A percentile compares a stretch with the other conserved stretches of the same genome.
These are phyloP conservation scores for Perizoma flavofasciatum DNA, from an alignment of 2,888 invertebrate species.

Conservation along the genomic window DNA sequence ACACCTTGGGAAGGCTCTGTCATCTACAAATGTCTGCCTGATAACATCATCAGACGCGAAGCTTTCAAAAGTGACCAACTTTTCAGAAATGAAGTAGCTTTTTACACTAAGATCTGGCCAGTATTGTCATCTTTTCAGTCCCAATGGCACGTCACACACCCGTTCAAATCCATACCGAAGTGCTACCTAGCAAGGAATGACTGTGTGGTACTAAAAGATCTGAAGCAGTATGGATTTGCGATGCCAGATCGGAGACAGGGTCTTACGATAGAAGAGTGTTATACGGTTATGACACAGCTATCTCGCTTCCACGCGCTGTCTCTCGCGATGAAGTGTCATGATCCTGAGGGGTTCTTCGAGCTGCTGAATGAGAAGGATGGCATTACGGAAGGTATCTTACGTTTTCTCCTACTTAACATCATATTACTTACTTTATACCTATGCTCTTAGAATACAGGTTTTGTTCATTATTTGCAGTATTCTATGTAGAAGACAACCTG, in stretches of 20 bases:
- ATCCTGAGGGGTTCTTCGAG: constrained; percentile 82
- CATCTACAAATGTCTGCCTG: constrained; percentile 89
- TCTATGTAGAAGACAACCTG: constrained; percentile 86
- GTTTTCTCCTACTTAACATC: too few relatives aligned
- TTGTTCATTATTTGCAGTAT: constrained; percentile 58
- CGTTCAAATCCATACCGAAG: constrained; percentile 83
- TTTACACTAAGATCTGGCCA: constrained; percentile 89
- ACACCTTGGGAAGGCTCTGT: constrained; percentile 86
- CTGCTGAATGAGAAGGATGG: constrained; percentile 74
- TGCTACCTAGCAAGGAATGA: constrained; percentile 85
- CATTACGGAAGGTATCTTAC: constrained; percentile 69
- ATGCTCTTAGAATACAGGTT: too few relatives aligned
- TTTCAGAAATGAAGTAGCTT: constrained; percentile 89
- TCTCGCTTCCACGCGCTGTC: constrained; percentile 87
- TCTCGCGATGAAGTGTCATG: constrained; percentile 84
- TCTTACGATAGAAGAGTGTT: constrained; percentile 84
- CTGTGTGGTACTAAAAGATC: constrained; percentile 84
- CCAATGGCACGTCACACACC: constrained; percentile 65
- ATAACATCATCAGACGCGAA: constrained; percentile 85
- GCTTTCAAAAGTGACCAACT: constrained; percentile 88
- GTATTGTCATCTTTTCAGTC: constrained; percentile 84
- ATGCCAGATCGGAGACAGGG: constrained; percentile 87
- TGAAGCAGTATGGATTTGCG: constrained; percentile 83
- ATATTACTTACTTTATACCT: too few relatives aligned
- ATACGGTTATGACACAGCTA: constrained; percentile 83